phyloP scores from a whole-genome alignment of 2,113 vertebrate species.

The Ariopsis seemanni region DNA sequence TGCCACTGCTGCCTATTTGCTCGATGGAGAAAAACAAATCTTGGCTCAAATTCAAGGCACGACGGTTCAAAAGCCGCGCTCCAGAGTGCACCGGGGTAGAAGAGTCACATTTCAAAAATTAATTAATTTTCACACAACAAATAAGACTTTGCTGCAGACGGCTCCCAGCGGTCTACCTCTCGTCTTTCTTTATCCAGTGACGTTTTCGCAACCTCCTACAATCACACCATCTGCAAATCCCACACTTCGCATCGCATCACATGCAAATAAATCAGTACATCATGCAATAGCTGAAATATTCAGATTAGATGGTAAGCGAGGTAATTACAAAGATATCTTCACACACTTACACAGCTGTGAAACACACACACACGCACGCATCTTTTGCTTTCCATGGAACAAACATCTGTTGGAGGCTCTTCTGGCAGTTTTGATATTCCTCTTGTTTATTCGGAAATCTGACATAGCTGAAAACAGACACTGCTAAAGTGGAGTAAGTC shows the following conservation, averaged over 20 bases:
- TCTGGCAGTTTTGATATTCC: constrained; percentile 8
- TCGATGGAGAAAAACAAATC: not conserved
- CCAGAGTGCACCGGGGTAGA: constrained; percentile 12
- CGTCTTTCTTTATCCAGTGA: constrained; percentile 15
- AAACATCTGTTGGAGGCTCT: not conserved
- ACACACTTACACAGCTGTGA: not conserved
- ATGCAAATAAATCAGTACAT: constrained; percentile 20
- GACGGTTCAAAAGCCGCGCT: constrained; percentile 18
- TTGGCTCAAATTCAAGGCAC: not conserved
- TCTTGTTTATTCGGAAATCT: constrained; percentile 3
- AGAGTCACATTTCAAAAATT: constrained; percentile 43
- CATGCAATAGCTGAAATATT: constrained; percentile 7
- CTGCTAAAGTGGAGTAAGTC: not conserved
- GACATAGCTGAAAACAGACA: constrained; percentile 5
- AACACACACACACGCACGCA: not conserved
- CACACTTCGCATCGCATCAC: not conserved
- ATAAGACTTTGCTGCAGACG: constrained; percentile 21
- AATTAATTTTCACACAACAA: constrained; percentile 51
- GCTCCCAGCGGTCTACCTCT: constrained; percentile 29
- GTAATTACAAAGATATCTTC: constrained; percentile 30
- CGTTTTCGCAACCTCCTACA: constrained; percentile 34
- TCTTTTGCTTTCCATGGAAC: not conserved
- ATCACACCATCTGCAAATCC: constrained; percentile 41
- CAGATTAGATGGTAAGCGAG: not conserved
- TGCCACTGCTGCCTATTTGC: not conserved